Conservation (phyloP, 2,113 vertebrate species). For the Megaleporinus macrocephalus region DNA sequence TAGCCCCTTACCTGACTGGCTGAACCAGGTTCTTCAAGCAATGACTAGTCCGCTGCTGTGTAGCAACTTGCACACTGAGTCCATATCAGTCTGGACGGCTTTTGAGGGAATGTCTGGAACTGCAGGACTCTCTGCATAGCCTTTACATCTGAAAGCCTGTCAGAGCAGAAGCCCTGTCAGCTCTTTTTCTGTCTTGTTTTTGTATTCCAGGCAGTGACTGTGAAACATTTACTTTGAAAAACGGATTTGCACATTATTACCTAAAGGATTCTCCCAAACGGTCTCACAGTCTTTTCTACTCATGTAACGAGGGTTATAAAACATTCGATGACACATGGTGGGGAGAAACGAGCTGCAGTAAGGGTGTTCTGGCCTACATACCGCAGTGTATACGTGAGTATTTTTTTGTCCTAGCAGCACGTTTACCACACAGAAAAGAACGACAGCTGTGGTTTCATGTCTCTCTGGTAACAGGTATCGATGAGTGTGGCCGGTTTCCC, state of each 20-base stretch:
- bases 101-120: no score
- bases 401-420: no score
- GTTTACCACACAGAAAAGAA: not conserved
- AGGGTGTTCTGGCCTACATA: not conserved
- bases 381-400: constrained; percentile 64
- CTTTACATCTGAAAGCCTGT: no score
- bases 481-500: constrained; percentile 46
- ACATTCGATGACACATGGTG: constrained; percentile 56
- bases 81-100: no score
- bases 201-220: not conserved
- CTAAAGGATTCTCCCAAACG: not conserved
- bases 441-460: not conserved
- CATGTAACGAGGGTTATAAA: constrained; percentile 57
- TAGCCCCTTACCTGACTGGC: no score
- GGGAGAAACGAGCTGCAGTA: constrained; percentile 48
- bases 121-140: no score
- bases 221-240: rapidly evolving
- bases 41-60: no score
- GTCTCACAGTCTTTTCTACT: constrained; percentile 35
- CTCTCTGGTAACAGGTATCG: constrained; percentile 32
- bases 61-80: no score
- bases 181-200: not conserved
- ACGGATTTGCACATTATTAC: constrained; percentile 45
- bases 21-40: no score
- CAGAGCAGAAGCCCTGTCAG: no score